Evolutionary conservation across 2,888 invertebrate genomes (phyloP).

Genomic region (Dendrolimus houi): DNA sequence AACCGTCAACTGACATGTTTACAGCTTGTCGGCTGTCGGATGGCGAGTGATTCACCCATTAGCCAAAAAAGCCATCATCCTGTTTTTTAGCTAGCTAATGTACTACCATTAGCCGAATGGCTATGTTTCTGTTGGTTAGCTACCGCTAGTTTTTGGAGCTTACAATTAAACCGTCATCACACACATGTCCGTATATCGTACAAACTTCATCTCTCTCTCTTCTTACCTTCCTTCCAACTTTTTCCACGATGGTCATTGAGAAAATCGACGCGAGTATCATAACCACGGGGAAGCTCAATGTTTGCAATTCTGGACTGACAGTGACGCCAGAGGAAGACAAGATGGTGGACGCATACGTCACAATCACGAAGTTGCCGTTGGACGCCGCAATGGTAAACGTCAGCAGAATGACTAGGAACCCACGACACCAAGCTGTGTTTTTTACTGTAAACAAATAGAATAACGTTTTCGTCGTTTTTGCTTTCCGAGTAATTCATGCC

Average conservation of each 20-base stretch:
- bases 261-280: slow-evolving; percentile 45
- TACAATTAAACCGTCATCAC: too few relatives aligned
- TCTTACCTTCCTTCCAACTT: slow-evolving; percentile 50
- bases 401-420: slow-evolving; percentile 25
- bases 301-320: slow-evolving; percentile 44
- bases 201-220: slow-evolving; percentile 3
- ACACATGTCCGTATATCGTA: too few relatives aligned
- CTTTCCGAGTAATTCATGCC: too few relatives aligned
- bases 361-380: slow-evolving; percentile 42
- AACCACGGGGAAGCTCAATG: slow-evolving; percentile 45
- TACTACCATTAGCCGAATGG: too few relatives aligned
- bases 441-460: slow-evolving; percentile 27
- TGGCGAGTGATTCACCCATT: too few relatives aligned
- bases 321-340: slow-evolving; percentile 41
- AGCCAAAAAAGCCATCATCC: too few relatives aligned
- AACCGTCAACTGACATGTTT: too few relatives aligned
- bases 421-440: slow-evolving; percentile 37
- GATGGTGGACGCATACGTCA: slow-evolving; percentile 42
- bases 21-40: too few relatives aligned
- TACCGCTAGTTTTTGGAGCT: too few relatives aligned
- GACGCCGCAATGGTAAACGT: slow-evolving; percentile 27
- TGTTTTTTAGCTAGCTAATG: too few relatives aligned
- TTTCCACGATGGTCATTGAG: slow-evolving; percentile 46
- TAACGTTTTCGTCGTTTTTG: too few relatives aligned
- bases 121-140: too few relatives aligned